A percentile compares a stretch with the other conserved stretches of the same genome.
These are phyloP conservation scores for Antechinus flavipes DNA, from an alignment of 2,113 vertebrate species.

Conservation along the genomic window DNA sequence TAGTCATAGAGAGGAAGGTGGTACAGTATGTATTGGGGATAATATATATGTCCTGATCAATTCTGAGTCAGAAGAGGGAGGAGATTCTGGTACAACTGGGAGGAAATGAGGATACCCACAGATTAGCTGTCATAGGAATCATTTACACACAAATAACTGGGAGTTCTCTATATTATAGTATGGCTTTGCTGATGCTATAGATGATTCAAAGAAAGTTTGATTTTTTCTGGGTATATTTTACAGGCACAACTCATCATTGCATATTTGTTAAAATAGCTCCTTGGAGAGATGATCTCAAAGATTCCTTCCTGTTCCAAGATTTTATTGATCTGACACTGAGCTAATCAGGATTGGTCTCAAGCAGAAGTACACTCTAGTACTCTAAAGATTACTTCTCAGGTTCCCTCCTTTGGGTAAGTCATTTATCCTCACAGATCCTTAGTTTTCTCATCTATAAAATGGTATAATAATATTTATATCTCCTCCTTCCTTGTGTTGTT, in stretches of 20 bases:
- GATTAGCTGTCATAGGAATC: neutral
- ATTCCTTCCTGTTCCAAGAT: neutral
- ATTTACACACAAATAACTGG: slow-evolving; percentile 1
- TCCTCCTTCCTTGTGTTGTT: neutral
- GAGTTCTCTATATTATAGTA: neutral
- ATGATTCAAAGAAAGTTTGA: slow-evolving; percentile 25
- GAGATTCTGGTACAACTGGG: neutral
- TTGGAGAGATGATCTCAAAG: neutral
- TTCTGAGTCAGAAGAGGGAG: slow-evolving; percentile 1
- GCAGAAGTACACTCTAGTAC: neutral
- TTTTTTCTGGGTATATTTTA: slow-evolving; percentile 13
- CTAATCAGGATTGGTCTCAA: neutral
- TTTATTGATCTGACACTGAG: neutral
- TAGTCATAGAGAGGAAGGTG: neutral
- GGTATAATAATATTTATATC: neutral
- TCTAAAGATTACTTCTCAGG: neutral
- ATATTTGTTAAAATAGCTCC: neutral
- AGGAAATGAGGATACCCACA: neutral
- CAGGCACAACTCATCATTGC: neutral
- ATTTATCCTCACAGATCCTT: neutral
- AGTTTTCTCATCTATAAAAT: neutral
- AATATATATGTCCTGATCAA: neutral
- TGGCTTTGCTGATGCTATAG: slow-evolving; percentile 6
- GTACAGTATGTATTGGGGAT: neutral
- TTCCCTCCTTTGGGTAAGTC: neutral